Evolutionary conservation across 2,888 invertebrate species (phyloP).

Genomic region (Pollenia amentaria): DNA sequence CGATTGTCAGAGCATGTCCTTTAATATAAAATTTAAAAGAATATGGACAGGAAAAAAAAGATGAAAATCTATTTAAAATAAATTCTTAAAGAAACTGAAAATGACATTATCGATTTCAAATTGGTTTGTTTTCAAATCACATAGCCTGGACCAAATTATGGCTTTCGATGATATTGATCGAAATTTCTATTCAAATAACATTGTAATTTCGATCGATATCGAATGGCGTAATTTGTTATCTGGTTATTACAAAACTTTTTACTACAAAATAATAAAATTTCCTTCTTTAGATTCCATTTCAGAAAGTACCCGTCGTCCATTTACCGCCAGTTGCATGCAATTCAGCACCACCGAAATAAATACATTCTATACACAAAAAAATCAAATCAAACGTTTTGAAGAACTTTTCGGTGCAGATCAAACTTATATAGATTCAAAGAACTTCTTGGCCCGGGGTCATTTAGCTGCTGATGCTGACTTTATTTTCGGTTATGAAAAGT

Average conservation of each 20-base stretch:
- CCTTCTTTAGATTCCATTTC: constrained; percentile 70
- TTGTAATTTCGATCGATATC: no score
- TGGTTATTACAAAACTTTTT: background rate
- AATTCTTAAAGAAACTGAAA: no score
- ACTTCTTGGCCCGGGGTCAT: constrained; percentile 85
- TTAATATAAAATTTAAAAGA: no score
- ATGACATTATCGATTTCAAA: no score
- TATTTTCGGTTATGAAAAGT: constrained; percentile 84
- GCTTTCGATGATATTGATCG: no score
- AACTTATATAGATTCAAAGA: constrained; percentile 79
- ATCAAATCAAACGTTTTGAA: constrained; percentile 82
- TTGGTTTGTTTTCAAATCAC: no score
- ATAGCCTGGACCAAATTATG: no score
- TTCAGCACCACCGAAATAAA: constrained; percentile 76
- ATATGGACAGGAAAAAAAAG: no score
- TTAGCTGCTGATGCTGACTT: constrained; percentile 86
- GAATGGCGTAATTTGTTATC: no score
- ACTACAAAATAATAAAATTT: background rate
- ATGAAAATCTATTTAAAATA: no score
- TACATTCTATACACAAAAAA: constrained; percentile 79
- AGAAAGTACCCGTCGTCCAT: constrained; percentile 80
- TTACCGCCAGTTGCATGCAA: constrained; percentile 81
- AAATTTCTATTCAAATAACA: no score
- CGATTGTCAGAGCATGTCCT: no score
- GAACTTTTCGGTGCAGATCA: constrained; percentile 80